Evolutionary conservation across 2,113 vertebrate species (phyloP).

Genomic region (Perca fluviatilis): DNA sequence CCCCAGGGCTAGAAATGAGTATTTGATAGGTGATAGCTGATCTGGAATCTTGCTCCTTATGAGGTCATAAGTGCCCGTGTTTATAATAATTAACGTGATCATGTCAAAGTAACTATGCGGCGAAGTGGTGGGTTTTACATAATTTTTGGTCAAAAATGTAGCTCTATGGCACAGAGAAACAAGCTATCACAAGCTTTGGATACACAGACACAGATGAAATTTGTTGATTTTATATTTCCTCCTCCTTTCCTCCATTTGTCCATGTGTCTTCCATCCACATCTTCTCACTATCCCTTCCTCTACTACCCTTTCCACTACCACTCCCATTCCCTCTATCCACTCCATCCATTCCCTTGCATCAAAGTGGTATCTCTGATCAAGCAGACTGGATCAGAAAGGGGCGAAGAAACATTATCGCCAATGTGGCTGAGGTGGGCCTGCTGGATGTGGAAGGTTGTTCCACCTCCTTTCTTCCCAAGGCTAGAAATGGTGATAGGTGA

Average conservation of each 20-base stretch:
- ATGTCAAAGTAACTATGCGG: background rate
- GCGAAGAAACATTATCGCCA: background rate
- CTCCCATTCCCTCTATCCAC: too few species aligned
- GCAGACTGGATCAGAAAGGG: background rate
- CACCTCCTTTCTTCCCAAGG: too few species aligned
- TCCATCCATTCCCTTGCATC: too few species aligned
- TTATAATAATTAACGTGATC: background rate
- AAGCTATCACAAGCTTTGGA: background rate
- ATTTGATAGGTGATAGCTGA: too few species aligned
- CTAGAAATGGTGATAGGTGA: too few species aligned
- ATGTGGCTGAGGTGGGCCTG: constrained; percentile 39
- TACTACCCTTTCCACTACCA: too few species aligned
- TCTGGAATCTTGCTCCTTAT: too few species aligned
- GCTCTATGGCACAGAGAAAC: background rate
- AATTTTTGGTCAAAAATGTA: background rate
- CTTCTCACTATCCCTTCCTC: too few species aligned
- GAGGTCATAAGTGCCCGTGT: background rate
- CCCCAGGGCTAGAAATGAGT: too few species aligned
- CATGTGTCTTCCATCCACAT: too few species aligned
- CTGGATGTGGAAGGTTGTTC: constrained; percentile 29
- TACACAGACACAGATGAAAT: background rate
- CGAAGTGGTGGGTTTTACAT: background rate
- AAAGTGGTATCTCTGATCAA: constrained; percentile 22
- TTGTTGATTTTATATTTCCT: too few species aligned
- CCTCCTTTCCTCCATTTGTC: too few species aligned